phyloP scores from a whole-genome alignment of 2,797 vertebrate genomes.

The Notolepis coatsorum region DNA sequence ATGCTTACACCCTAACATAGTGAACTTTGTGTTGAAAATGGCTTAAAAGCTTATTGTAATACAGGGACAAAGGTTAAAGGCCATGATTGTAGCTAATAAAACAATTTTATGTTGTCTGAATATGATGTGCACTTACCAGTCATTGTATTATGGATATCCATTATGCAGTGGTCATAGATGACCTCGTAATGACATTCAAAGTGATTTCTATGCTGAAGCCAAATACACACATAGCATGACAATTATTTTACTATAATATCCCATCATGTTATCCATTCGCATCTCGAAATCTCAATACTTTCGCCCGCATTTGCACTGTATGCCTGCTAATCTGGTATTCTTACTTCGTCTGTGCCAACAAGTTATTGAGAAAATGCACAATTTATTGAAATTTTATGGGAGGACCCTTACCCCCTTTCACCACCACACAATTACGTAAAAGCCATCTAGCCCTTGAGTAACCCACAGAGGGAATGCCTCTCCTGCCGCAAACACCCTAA shows the following conservation, averaged over 20 bases:
- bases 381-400: slow-evolving; percentile 80
- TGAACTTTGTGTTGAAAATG: slow-evolving; percentile 50
- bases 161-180: slow-evolving; percentile 7
- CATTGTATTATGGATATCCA: slow-evolving; percentile 46
- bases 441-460: slow-evolving; percentile 72
- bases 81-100: slow-evolving; percentile 61
- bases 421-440: slow-evolving; percentile 76
- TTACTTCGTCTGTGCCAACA: slow-evolving; percentile 53
- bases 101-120: slow-evolving; percentile 27
- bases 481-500: slow-evolving; percentile 78
- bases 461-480: slow-evolving; percentile 71
- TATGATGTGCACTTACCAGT: slow-evolving; percentile 40
- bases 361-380: slow-evolving; percentile 75
- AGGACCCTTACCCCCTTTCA: slow-evolving; percentile 68
- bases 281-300: slow-evolving; percentile 35
- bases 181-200: slow-evolving; percentile 38
- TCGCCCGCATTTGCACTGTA: slow-evolving; percentile 50
- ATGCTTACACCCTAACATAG: slow-evolving; percentile 37
- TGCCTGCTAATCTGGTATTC: slow-evolving; percentile 30
- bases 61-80: slow-evolving; percentile 51
- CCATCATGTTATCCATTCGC: slow-evolving; percentile 1
- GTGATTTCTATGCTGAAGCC: slow-evolving; percentile 28
- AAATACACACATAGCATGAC: slow-evolving; percentile 6
- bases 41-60: slow-evolving; percentile 55
- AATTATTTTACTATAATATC: not conserved